phyloP scores from a whole-genome alignment of 1,140 invertebrate species.

The Sycophila sp. region DNA sequence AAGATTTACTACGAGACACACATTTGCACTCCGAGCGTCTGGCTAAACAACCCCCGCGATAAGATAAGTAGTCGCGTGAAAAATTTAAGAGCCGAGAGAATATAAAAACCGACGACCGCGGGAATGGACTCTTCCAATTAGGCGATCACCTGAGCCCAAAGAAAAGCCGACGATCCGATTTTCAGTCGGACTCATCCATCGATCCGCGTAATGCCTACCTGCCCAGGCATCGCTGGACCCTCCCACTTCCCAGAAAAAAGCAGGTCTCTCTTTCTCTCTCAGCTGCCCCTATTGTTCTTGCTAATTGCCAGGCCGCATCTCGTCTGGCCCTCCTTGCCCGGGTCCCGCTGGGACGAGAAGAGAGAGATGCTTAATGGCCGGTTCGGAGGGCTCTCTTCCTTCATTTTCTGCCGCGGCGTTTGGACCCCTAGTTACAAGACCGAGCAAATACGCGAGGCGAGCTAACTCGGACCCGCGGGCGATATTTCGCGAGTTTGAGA shows the following conservation, averaged over 20 bases:
- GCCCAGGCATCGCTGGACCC: conserved; percentile 38
- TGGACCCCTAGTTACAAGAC: conserved; percentile 47
- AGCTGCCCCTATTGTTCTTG: conserved; percentile 58
- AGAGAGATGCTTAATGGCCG: conserved; percentile 40
- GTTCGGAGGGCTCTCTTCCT: conserved; percentile 14
- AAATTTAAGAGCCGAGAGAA: too few relatives aligned
- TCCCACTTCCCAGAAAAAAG: conserved; percentile 56
- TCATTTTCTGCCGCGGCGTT: not conserved
- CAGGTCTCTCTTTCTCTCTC: conserved; percentile 19
- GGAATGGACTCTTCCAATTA: not conserved
- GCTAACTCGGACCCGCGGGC: not conserved
- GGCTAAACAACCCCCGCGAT: too few relatives aligned
- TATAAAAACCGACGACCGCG: too few relatives aligned
- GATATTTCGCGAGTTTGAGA: conserved; percentile 1
- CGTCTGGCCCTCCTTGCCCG: conserved; percentile 9
- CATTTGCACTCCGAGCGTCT: too few relatives aligned
- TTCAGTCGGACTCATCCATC: too few relatives aligned
- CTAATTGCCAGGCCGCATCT: conserved; percentile 56
- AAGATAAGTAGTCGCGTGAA: too few relatives aligned
- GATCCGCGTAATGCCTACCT: conserved; percentile 16
- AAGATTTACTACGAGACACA: too few relatives aligned
- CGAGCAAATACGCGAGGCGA: conserved; percentile 45
- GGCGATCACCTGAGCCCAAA: not conserved
- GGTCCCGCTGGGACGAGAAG: not conserved
- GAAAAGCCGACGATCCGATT: too few relatives aligned